Percentiles rank a stretch among this genome's conserved stretches.
Evolutionary conservation across 2,797 vertebrate species (phyloP).

Genomic region (Artibeus jamaicensis): DNA sequence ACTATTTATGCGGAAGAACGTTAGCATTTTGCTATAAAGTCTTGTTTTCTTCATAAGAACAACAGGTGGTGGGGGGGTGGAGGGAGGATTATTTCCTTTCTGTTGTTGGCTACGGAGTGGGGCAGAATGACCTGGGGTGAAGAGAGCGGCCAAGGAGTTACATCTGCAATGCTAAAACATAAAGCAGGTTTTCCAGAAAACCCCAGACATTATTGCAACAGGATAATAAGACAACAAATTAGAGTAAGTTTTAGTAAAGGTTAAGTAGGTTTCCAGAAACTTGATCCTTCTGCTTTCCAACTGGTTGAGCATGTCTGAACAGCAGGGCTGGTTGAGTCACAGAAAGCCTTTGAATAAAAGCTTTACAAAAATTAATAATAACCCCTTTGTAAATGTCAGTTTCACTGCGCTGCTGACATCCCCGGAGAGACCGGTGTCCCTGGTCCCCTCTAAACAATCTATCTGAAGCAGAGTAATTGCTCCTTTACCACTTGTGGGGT

Average conservation of each 20-base stretch:
- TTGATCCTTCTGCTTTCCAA: conserved; percentile 26
- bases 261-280: conserved; percentile 37
- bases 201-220: not conserved
- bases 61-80: too few relatives aligned
- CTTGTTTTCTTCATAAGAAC: conserved; percentile 15
- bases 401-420: not conserved
- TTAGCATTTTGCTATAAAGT: not conserved
- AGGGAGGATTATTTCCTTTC: not conserved
- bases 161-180: not conserved
- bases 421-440: not conserved
- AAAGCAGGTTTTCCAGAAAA: not conserved
- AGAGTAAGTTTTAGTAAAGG: conserved; percentile 23
- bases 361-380: conserved; percentile 16
- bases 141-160: not conserved
- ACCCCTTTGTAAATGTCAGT: not conserved
- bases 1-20: not conserved
- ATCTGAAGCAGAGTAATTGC: not conserved
- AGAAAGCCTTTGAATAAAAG: conserved; percentile 38
- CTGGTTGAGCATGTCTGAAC: conserved; percentile 18
- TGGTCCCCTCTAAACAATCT: not conserved
- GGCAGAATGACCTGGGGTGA: not conserved
- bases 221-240: conserved; percentile 3
- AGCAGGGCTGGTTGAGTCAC: not conserved
- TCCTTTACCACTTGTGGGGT: not conserved
- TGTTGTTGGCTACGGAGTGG: not conserved